Evolutionary conservation across 2,888 invertebrate species (phyloP), one percentile per base, ranked within the genome.

Genomic region (Troides oblongomaculatus): DNA sequence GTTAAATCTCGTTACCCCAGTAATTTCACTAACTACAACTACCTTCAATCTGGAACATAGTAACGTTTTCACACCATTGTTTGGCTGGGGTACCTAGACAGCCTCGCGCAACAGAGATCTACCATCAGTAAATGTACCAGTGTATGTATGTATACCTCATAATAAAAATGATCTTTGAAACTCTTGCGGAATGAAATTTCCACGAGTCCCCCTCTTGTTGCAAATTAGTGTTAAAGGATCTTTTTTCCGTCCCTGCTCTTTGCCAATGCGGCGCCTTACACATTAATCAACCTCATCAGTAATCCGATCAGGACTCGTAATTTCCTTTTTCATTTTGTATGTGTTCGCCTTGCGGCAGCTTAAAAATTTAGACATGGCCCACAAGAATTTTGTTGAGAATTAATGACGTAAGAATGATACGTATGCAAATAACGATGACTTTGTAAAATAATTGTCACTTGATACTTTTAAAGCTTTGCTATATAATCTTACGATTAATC

Each of bases 231-330:
- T n/a, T 57, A 64, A 69, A 69, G 50, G 63, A 23, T 50, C 58
- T 64, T 64, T 69, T 69, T 64, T 57, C 56, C 25, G 43, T 23
- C 64, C 36, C 39, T 56, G 61, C 61, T 64, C 64, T 21, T 39
- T 64, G 30, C 43, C 64, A 50, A 60, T 59, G 56, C 61, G 57
- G 36, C 58, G 46, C 65, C 64, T 59, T 60, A 64, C 72, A 73
- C 76, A 79, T 79, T 78, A 78, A 79, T 79, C 77, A 77, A 78
- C 76, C 75, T 74, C 75, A 71, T 72, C 73, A 71, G 73, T 78
- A 77, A 76, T 77, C 74, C 73, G 74, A 76, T 75, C 78, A 74
- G 72, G 72, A 74, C 74, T 76, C 72, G 70, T 71, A 73, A 75
- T 74, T 74, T 74, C 72, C 73, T 72, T 77, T 77, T 75, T 73